Percentiles rank a stretch among this genome's conserved stretches.
These are phyloP conservation scores for Noctua pronuba DNA, from an alignment of 2,888 invertebrate species.

Conservation along the genomic window DNA sequence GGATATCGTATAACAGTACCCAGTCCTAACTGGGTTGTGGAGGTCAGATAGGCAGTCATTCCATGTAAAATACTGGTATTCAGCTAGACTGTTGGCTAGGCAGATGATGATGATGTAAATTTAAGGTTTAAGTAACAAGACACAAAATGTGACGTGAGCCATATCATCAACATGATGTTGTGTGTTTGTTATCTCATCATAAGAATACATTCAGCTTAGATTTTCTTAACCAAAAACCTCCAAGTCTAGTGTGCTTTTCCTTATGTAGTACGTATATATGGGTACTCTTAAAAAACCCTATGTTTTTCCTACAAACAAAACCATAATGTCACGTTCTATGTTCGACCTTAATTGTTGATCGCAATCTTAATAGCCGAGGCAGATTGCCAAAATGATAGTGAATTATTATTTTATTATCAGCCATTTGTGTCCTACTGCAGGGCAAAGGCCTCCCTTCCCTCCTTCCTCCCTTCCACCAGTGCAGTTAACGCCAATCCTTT, in stretches of 20 bases:
- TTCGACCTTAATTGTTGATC: slow-evolving; percentile 18
- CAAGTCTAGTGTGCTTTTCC: background rate
- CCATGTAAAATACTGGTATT: background rate
- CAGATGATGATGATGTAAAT: background rate
- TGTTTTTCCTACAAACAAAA: background rate
- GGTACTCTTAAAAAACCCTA: background rate
- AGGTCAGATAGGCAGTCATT: background rate
- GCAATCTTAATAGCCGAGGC: slow-evolving; percentile 20
- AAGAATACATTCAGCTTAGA: background rate
- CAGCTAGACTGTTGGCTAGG: background rate
- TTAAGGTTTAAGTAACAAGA: background rate
- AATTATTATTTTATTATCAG: slow-evolving; percentile 6
- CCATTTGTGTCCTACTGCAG: no score
- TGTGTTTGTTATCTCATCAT: background rate
- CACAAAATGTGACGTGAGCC: background rate
- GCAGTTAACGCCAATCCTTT: no score
- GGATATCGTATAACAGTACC: background rate
- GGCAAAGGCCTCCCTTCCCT: no score
- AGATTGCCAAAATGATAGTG: slow-evolving; percentile 28
- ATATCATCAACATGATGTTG: background rate
- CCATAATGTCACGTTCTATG: background rate
- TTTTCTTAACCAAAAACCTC: background rate
- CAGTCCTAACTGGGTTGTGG: background rate
- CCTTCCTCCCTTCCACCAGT: no score
- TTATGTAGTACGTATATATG: background rate